phyloP scores from a whole-genome alignment of 2,888 invertebrate species.

The Scaptomyza reducta region DNA sequence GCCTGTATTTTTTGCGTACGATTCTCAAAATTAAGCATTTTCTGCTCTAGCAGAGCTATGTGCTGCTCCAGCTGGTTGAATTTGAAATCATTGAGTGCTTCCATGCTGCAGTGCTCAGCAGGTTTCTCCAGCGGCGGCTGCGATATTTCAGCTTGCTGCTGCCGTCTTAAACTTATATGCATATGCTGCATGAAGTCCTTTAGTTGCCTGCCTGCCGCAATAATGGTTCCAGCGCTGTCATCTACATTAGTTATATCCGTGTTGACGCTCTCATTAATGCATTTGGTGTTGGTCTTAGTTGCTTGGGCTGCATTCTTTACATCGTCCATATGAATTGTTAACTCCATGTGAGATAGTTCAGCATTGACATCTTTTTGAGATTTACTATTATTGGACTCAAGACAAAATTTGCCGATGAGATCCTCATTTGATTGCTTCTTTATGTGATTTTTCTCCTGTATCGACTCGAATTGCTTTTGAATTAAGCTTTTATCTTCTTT shows the following conservation, averaged over 20 bases:
- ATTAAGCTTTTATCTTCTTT: not conserved
- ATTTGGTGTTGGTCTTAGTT: not conserved
- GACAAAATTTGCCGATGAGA: not conserved
- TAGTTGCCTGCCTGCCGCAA: conserved; percentile 90
- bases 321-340: conserved; percentile 30
- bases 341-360: conserved; percentile 22
- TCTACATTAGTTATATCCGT: conserved; percentile 13
- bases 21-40: conserved; percentile 56
- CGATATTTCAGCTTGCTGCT: conserved; percentile 5
- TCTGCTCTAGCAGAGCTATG: conserved; percentile 54
- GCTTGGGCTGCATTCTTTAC: not conserved
- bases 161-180: conserved; percentile 22
- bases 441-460: not conserved
- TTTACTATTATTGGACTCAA: not conserved
- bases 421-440: conserved; percentile 14
- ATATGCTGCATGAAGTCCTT: conserved; percentile 87
- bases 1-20: conserved; percentile 84
- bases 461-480: not conserved
- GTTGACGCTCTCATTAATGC: conserved; percentile 8
- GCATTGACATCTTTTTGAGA: not conserved
- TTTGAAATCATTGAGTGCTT: conserved; percentile 50
- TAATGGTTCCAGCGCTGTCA: conserved; percentile 82
- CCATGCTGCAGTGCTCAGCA: conserved; percentile 3
- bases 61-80: conserved; percentile 65
- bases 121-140: not conserved